A percentile compares a stretch with the other conserved stretches of the same genome.
phyloP scores from a whole-genome alignment of 2,888 invertebrate species.

The Pterobdella sp. region DNA sequence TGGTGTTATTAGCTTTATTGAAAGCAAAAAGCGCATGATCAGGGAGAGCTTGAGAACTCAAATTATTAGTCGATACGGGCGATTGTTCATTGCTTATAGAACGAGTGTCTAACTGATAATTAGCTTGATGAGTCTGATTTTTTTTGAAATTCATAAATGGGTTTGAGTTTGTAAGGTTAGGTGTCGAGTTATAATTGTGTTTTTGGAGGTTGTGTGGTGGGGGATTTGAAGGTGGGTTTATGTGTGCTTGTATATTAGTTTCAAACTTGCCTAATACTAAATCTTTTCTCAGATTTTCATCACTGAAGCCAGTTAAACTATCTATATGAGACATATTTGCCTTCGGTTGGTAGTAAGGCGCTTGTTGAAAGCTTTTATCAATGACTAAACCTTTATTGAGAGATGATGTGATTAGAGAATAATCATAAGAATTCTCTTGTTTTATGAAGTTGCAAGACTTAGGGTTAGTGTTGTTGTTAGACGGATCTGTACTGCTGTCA shows the following conservation, averaged over 20 bases:
- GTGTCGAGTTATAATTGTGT: not conserved
- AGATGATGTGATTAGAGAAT: conserved; percentile 6
- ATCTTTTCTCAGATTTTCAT: not conserved
- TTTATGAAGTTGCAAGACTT: not conserved
- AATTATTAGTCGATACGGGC: too few relatives aligned
- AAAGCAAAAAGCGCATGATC: too few relatives aligned
- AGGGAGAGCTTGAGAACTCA: too few relatives aligned
- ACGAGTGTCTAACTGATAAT: too few relatives aligned
- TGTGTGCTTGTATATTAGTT: not conserved
- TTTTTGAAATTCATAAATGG: not conserved
- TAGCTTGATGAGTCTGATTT: too few relatives aligned
- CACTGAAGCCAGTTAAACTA: not conserved
- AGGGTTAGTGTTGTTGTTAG: not conserved
- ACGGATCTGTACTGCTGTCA: conserved; percentile 21
- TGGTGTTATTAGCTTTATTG: too few relatives aligned
- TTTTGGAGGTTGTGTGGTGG: not conserved
- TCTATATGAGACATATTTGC: not conserved
- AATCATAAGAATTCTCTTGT: not conserved
- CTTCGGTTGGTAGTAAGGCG: not conserved
- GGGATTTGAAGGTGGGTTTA: not conserved
- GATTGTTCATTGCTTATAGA: too few relatives aligned
- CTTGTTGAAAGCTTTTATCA: conserved; percentile 13
- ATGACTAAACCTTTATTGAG: conserved; percentile 18
- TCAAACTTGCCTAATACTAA: not conserved
- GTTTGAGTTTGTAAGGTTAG: not conserved